These are phyloP conservation scores for Gnatocerus cornutus DNA, from an alignment of 2,888 invertebrate genomes.

Conservation along the genomic window DNA sequence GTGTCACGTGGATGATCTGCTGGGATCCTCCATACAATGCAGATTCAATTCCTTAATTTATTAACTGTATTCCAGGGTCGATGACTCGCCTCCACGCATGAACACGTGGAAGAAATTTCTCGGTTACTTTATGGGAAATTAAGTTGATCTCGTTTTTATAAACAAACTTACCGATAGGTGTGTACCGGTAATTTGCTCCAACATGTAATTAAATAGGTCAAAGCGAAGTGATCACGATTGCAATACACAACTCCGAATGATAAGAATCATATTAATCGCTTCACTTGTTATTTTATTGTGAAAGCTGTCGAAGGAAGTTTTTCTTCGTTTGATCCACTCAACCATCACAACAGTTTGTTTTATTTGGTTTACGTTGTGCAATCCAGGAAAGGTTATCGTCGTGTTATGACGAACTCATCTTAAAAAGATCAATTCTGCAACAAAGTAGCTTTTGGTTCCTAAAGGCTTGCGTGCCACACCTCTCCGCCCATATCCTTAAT, in stretches of 20 bases:
- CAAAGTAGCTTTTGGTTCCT: not conserved
- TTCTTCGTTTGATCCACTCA: not conserved
- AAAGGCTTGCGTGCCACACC: constrained; percentile 3
- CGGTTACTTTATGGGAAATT: constrained; percentile 8
- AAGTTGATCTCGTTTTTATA: constrained; percentile 3
- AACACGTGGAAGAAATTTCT: constrained; percentile 6
- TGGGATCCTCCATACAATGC: constrained; percentile 1
- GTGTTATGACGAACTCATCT: no score
- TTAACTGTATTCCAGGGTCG: constrained; percentile 18
- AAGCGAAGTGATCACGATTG: constrained; percentile 27
- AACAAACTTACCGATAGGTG: constrained; percentile 10
- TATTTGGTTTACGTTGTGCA: not conserved
- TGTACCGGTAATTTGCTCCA: constrained; percentile 30
- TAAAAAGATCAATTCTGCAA: no score
- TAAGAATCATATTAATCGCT: constrained; percentile 45
- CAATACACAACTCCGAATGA: constrained; percentile 20
- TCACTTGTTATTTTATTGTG: constrained; percentile 36
- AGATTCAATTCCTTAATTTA: constrained; percentile 15
- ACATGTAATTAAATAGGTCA: constrained; percentile 36
- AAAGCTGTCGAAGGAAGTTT: constrained; percentile 35
- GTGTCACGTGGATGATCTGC: not conserved
- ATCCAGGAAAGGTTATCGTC: not conserved
- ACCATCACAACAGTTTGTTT: not conserved
- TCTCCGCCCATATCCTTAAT: constrained; percentile 2
- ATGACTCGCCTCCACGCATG: constrained; percentile 1